Base-by-base conservation (phyloP, 2,113 vertebrate genomes). In the Phrynosoma platyrhinos region DNA sequence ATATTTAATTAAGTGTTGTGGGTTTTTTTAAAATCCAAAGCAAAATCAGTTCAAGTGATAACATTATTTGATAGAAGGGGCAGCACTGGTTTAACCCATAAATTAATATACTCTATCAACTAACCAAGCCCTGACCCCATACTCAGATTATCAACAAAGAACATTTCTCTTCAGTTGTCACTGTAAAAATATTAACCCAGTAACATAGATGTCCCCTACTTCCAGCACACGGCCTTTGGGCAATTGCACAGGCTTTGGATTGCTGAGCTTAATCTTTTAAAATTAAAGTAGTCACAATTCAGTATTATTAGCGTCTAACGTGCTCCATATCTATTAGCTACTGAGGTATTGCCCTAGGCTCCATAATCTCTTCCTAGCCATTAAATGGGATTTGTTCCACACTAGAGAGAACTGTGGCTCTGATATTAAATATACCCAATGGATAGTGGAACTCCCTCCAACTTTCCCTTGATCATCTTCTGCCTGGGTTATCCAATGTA, bases 241-340 rank as follows among this genome's bases (percentile, higher is more conserved):
- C 62, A 71, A 78, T 21, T 68, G 87, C 75, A 62, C 68, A n/a
- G 92, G 87, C 91, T 94, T 47, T 80, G 92, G 94, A 95, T 85
- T 93, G 94, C 92, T 89, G 91, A 96, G 91, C 88, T 94, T 87
- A 84, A 91, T 27, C 79, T 93, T 91, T 96, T 93, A 94, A 94
- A 84, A 89, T 92, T 88, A 92, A 95, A 94, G 92, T 90, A 90
- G 74, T 27, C 91, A 85, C 92, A 89, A 94, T 91, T 95, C 92
- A 88, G 68, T 91, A 88, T 91, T 92, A 92, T 90, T 94, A 91
- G 88, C 84, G 89, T 93, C 89, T 82, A 47, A 84, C 90, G 86
- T 1, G 0, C 84, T 84, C 86, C 82, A 53, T 9, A 90, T 86
- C 88, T 91, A 84, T 84, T 90, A 87, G 89, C 90, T 25, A 0